Evolutionary conservation across 2,797 vertebrate species (phyloP).

Genomic region (Centropyge bicolor): DNA sequence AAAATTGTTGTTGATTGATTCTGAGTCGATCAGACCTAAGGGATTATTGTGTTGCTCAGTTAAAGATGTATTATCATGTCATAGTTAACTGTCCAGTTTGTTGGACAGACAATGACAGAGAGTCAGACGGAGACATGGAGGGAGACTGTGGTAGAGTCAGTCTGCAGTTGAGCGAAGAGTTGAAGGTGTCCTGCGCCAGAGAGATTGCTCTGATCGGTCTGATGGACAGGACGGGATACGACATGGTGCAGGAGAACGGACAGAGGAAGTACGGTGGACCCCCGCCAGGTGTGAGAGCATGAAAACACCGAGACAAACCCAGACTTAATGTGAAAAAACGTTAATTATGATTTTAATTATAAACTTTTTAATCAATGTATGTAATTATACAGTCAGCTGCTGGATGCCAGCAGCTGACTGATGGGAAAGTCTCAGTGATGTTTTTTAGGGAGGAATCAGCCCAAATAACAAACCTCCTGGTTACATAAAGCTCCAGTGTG

Average conservation of each 20-base stretch:
- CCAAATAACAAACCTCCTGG: too few species aligned
- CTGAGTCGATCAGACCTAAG: too few species aligned
- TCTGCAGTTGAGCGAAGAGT: not conserved
- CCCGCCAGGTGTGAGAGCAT: constrained; percentile 87
- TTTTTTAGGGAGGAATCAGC: not conserved
- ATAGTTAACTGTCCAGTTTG: not conserved
- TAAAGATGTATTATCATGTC: not conserved
- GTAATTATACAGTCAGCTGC: too few species aligned
- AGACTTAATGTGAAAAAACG: too few species aligned
- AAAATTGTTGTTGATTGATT: too few species aligned
- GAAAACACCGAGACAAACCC: not conserved
- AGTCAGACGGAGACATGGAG: constrained; percentile 2
- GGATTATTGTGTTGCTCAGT: too few species aligned
- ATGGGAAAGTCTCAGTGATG: not conserved
- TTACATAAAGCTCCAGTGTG: not conserved
- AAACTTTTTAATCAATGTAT: too few species aligned
- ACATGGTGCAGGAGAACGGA: constrained; percentile 95
- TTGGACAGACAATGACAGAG: constrained; percentile 21
- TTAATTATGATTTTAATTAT: too few species aligned
- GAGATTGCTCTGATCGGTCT: constrained; percentile 90
- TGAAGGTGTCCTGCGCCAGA: constrained; percentile 71
- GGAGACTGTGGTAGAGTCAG: not conserved
- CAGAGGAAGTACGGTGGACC: constrained; percentile 97
- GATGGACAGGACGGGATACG: constrained; percentile 94
- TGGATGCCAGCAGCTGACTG: not conserved